Conservation (phyloP, 2,797 vertebrate genomes). For the Gymnocypris eckloni region DNA sequence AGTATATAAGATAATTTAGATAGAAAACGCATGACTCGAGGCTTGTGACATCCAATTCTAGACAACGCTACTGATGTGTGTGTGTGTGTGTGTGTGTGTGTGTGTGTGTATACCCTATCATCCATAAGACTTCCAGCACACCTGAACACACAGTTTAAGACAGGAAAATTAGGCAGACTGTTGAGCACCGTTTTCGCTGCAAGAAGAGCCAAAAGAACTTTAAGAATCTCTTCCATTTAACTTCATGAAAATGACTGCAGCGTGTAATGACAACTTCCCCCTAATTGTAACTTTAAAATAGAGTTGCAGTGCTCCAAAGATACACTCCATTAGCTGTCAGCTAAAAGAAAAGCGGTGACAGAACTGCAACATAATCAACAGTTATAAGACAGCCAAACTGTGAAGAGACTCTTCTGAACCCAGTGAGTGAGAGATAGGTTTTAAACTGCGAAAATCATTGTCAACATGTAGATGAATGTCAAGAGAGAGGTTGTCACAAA, state of each 20-base stretch:
- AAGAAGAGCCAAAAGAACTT: constrained; percentile 45
- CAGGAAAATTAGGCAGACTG: constrained; percentile 41
- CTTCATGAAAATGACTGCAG: constrained; percentile 42
- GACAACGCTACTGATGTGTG: constrained; percentile 57
- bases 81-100: background rate
- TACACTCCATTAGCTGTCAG: constrained; percentile 47
- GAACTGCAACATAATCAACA: constrained; percentile 40
- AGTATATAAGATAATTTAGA: constrained; percentile 80
- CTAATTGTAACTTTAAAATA: constrained; percentile 51
- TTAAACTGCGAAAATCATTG: constrained; percentile 29
- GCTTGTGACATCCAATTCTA: constrained; percentile 75
- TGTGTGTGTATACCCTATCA: background rate
- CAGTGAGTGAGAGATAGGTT: background rate
- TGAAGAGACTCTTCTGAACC: constrained; percentile 37
- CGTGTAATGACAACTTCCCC: constrained; percentile 43
- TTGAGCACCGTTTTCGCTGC: constrained; percentile 32
- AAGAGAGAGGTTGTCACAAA: constrained; percentile 8
- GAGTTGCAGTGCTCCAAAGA: constrained; percentile 38
- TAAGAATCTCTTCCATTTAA: constrained; percentile 50
- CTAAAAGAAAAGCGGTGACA: constrained; percentile 42
- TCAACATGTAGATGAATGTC: constrained; percentile 15
- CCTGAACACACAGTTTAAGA: constrained; percentile 57
- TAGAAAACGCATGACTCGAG: constrained; percentile 78
- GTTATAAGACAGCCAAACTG: constrained; percentile 41
- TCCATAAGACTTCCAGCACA: constrained; percentile 27